Percentiles rank a stretch among this genome's conserved stretches.
Evolutionary conservation across 2,797 vertebrate species (phyloP).

Genomic region (Pachyuromys duprasi): DNA sequence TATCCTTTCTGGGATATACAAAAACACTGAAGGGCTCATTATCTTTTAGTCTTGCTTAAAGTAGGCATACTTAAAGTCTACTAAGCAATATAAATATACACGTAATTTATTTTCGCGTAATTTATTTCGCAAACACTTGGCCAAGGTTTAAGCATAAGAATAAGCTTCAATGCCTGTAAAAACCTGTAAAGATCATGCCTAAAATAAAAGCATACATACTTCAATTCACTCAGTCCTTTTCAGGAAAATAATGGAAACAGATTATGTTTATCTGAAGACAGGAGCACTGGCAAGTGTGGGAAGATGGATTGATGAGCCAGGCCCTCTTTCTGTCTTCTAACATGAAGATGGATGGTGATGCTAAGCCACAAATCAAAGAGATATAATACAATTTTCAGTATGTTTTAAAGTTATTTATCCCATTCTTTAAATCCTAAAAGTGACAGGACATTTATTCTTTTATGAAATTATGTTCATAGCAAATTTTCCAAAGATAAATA

Average conservation of each 20-base stretch:
- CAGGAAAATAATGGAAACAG: conserved; percentile 59
- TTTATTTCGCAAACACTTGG: no score
- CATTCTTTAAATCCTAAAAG: conserved; percentile 69
- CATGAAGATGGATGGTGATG: conserved; percentile 45
- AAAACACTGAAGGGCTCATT: background rate
- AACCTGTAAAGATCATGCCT: background rate
- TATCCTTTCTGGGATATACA: conserved; percentile 27
- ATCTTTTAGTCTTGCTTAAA: conserved; percentile 11
- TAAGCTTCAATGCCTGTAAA: background rate
- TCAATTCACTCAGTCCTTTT: conserved; percentile 49
- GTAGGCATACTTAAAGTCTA: background rate
- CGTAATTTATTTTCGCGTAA: background rate
- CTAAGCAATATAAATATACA: background rate
- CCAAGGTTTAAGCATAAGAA: background rate
- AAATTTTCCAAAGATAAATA: conserved; percentile 59
- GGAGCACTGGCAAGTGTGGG: conserved; percentile 4
- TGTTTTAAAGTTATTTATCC: conserved; percentile 56
- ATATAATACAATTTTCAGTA: conserved; percentile 47
- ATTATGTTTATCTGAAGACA: conserved; percentile 64
- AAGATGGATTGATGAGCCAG: conserved; percentile 56
- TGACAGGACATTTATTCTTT: conserved; percentile 67
- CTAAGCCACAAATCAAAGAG: conserved; percentile 71
- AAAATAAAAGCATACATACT: conserved; percentile 39
- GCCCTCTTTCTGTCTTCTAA: conserved; percentile 38
- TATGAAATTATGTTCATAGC: conserved; percentile 23